These are phyloP conservation scores for Phallusia fumigata DNA, from an alignment of 23 tunicate species.

Conservation along the genomic window DNA sequence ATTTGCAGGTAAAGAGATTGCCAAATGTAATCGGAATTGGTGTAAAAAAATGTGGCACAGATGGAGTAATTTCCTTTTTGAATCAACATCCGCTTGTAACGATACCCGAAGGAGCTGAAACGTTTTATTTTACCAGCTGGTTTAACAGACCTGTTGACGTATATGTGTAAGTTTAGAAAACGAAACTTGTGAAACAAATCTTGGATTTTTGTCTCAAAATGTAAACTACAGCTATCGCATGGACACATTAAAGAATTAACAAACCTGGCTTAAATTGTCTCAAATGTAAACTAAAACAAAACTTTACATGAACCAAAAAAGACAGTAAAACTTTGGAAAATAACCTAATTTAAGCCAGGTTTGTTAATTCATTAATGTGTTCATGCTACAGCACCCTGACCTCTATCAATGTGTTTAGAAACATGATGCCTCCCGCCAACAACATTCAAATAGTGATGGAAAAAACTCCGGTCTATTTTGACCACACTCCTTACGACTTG, in stretches of 20 bases:
- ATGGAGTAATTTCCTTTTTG: conserved; percentile 21
- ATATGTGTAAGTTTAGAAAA: neutral
- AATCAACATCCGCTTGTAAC: conserved; percentile 31
- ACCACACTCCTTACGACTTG: neutral
- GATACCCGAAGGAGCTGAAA: conserved; percentile 8
- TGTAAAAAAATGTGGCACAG: conserved; percentile 50
- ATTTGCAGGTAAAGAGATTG: neutral
- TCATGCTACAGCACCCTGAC: no score
- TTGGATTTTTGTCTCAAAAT: neutral
- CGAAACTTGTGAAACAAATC: neutral
- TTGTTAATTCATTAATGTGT: no score
- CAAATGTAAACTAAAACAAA: no score
- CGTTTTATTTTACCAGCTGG: conserved; percentile 5
- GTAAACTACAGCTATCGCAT: no score
- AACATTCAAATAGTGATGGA: conserved; percentile 33
- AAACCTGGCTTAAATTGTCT: no score
- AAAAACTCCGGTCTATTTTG: conserved; percentile 39
- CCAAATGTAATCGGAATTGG: conserved; percentile 48
- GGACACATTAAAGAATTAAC: no score
- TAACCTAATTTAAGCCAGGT: no score
- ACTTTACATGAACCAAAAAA: no score
- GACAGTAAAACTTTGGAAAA: no score
- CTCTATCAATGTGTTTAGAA: neutral
- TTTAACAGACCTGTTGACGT: neutral
- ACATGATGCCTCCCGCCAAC: conserved; percentile 6